phyloP scores from a whole-genome alignment of 1,140 invertebrate species.

The Micrasema longulum region DNA sequence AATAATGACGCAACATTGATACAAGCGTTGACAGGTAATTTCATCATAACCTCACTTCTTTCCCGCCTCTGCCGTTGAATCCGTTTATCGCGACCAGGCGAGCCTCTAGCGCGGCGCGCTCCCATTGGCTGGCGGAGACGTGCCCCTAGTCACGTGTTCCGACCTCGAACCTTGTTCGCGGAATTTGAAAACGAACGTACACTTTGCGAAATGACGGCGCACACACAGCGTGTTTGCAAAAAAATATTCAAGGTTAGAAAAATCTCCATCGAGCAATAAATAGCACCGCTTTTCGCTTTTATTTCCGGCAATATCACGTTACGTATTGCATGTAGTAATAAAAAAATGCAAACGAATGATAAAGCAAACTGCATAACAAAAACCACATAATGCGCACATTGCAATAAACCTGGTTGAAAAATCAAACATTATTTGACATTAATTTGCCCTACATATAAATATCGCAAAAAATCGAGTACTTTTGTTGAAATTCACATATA shows the following conservation, averaged over 20 bases:
- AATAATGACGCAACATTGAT: conserved; percentile 19
- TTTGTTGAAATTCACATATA: too few species aligned
- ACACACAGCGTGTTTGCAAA: conserved; percentile 18
- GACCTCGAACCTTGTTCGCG: conserved; percentile 11
- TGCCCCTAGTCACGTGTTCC: conserved; percentile 23
- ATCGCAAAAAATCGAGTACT: too few species aligned
- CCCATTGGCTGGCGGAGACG: conserved; percentile 11
- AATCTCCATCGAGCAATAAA: neutral
- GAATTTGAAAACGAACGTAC: conserved; percentile 30
- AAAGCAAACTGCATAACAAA: neutral
- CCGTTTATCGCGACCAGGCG: neutral
- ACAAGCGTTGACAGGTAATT: conserved; percentile 3
- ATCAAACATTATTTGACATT: too few species aligned
- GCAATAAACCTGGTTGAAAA: too few species aligned
- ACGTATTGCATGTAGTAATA: too few species aligned
- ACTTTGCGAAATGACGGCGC: conserved; percentile 9
- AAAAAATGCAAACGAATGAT: too few species aligned
- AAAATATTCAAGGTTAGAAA: neutral
- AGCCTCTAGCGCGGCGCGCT: conserved; percentile 10
- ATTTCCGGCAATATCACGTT: conserved; percentile 4
- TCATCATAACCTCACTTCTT: conserved; percentile 10
- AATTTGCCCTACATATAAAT: too few species aligned
- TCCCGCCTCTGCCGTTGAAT: neutral
- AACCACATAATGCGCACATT: neutral
- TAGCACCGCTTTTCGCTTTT: neutral